Percentiles rank a stretch among this genome's conserved stretches.
These are phyloP conservation scores for Silurus meridionalis DNA, from an alignment of 2,113 vertebrate genomes.

Conservation along the genomic window DNA sequence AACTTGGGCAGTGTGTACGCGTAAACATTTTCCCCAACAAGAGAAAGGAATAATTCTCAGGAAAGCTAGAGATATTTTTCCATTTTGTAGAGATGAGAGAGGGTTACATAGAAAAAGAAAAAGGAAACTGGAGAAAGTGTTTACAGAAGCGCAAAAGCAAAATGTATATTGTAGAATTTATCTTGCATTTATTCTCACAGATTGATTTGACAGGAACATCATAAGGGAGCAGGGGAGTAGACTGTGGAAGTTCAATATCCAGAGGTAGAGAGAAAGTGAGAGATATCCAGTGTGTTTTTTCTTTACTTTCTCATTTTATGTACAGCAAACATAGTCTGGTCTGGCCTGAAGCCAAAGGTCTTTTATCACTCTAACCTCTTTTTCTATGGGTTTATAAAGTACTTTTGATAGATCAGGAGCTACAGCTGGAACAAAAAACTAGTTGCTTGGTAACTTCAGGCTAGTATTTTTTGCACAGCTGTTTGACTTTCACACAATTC, in stretches of 20 bases:
- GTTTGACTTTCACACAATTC: neutral
- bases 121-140: neutral
- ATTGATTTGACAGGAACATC: slow-evolving; percentile 1
- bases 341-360: neutral
- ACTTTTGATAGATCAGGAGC: neutral
- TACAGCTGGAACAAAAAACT: neutral
- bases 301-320: neutral
- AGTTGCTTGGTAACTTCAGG: neutral
- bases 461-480: neutral
- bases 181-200: neutral
- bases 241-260: neutral
- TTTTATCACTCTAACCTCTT: neutral
- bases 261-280: neutral
- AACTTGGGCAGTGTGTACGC: neutral
- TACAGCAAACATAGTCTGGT: neutral
- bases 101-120: neutral
- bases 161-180: neutral
- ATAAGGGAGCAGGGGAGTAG: neutral
- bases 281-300: neutral
- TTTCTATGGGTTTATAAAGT: neutral
- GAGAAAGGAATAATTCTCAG: neutral
- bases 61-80: neutral
- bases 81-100: neutral
- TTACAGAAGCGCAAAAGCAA: neutral
- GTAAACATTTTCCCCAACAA: neutral